phyloP scores from a whole-genome alignment of 2,797 vertebrate genomes.

The Oreochromis mossambicus region DNA sequence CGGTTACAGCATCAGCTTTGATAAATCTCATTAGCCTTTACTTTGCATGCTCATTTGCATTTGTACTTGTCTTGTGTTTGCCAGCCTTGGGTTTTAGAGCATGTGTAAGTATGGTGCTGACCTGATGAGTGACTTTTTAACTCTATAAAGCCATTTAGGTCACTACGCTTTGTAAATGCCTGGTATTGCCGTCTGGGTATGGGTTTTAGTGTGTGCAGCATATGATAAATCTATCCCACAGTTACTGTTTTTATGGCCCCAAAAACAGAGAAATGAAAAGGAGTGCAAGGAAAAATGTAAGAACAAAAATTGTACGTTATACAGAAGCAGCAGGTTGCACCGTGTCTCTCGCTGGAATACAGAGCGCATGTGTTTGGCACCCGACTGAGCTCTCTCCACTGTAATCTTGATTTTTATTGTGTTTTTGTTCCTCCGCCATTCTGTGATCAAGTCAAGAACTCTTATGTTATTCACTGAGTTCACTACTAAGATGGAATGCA shows the following conservation, averaged over 20 bases:
- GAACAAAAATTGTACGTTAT: not conserved
- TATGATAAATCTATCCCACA: not conserved
- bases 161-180: not conserved
- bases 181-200: not conserved
- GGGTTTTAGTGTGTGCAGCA: not conserved
- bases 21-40: constrained; percentile 60
- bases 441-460: constrained; percentile 52
- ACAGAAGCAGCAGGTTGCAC: not conserved
- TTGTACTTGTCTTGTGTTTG: constrained; percentile 21
- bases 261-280: not conserved
- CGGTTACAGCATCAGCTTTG: constrained; percentile 48
- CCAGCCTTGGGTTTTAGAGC: constrained; percentile 10
- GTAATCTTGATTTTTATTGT: constrained; percentile 10
- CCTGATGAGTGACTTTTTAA: not conserved
- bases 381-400: not conserved
- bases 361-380: not conserved
- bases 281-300: not conserved
- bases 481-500: not conserved
- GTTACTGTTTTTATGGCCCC: not conserved
- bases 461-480: constrained; percentile 56
- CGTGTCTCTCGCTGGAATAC: not conserved
- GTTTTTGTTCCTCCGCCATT: constrained; percentile 29
- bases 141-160: not conserved
- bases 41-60: constrained; percentile 50
- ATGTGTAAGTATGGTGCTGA: constrained; percentile 13